Conservation (phyloP, 2,797 vertebrate genomes). For the Cyclura pinguis region DNA sequence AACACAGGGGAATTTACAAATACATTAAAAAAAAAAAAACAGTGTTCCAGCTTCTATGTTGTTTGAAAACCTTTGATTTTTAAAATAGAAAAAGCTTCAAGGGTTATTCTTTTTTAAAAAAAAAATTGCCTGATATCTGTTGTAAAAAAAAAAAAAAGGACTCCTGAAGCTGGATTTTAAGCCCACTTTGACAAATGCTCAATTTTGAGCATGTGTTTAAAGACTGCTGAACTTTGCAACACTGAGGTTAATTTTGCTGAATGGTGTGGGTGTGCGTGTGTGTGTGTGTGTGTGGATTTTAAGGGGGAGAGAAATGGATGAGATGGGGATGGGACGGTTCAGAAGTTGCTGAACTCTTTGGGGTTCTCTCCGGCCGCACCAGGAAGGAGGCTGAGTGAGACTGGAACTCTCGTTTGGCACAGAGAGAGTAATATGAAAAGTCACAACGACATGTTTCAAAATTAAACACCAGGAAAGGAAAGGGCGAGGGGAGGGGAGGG, state of each 20-base stretch:
- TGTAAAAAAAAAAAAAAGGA: background rate
- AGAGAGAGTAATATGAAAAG: background rate
- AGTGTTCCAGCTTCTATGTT: too few relatives aligned
- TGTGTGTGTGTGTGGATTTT: too few relatives aligned
- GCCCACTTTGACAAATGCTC: background rate
- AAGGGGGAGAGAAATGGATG: too few relatives aligned
- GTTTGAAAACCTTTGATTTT: background rate
- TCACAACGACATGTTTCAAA: background rate
- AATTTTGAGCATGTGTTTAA: background rate
- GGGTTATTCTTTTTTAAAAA: too few relatives aligned
- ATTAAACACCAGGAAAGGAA: conserved; percentile 25
- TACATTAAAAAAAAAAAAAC: too few relatives aligned
- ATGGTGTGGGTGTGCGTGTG: too few relatives aligned
- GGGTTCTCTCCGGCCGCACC: too few relatives aligned
- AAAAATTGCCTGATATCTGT: background rate
- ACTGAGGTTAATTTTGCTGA: background rate
- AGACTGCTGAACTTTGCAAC: background rate
- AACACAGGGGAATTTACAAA: background rate
- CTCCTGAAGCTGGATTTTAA: background rate
- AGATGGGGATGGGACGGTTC: background rate
- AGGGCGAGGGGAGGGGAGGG: background rate
- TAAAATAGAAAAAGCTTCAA: background rate
- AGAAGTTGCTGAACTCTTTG: background rate
- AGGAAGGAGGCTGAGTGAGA: background rate
- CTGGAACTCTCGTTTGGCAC: conserved; percentile 8